phyloP scores from a whole-genome alignment of 2,888 invertebrate genomes.

The Xylota segnis region DNA sequence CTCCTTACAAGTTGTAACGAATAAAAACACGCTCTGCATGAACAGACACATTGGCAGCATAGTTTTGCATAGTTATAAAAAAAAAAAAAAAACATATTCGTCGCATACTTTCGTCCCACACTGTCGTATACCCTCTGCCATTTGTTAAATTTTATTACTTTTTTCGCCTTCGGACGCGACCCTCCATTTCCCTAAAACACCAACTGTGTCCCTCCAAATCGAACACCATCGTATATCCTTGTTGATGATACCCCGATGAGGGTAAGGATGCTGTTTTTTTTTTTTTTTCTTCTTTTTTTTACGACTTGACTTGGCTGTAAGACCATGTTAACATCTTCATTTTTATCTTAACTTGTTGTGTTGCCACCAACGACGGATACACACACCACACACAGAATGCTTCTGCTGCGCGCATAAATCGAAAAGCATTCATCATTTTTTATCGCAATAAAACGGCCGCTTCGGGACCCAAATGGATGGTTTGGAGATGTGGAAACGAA shows the following conservation, averaged over 20 bases:
- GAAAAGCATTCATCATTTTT: slow-evolving; percentile 65
- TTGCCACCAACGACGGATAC: background rate
- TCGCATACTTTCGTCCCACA: background rate
- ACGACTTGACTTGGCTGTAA: slow-evolving; percentile 37
- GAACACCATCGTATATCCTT: slow-evolving; percentile 19
- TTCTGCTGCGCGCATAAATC: slow-evolving; percentile 51
- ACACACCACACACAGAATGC: background rate
- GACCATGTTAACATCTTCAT: slow-evolving; percentile 66
- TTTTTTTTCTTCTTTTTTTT: slow-evolving; percentile 16
- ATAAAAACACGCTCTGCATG: too few species aligned
- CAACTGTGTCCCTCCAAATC: slow-evolving; percentile 12
- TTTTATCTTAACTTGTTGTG: slow-evolving; percentile 54
- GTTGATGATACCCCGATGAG: slow-evolving; percentile 2
- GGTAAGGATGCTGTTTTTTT: background rate
- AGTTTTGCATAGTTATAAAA: too few species aligned
- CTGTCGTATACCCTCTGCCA: background rate
- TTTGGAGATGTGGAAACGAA: background rate
- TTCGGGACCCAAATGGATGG: slow-evolving; percentile 1
- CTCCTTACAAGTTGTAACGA: too few species aligned
- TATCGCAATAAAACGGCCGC: slow-evolving; percentile 59
- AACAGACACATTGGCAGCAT: too few species aligned
- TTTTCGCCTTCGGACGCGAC: background rate
- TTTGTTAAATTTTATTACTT: slow-evolving; percentile 15
- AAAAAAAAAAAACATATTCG: too few species aligned
- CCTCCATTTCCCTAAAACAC: background rate